phyloP scores from a whole-genome alignment of 2,797 vertebrate species.

The Protonibea diacanthus region DNA sequence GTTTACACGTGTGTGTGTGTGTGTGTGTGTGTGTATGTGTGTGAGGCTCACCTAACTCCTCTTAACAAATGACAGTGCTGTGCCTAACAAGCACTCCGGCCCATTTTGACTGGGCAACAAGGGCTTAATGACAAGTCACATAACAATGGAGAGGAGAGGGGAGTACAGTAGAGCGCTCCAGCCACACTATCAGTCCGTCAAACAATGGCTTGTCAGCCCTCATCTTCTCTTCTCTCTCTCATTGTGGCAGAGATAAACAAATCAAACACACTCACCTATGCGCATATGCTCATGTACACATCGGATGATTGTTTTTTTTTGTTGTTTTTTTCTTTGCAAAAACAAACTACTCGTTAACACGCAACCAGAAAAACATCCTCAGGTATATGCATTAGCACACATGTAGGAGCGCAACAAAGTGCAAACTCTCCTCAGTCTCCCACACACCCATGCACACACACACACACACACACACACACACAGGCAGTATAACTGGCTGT shows the following conservation, averaged over 20 bases:
- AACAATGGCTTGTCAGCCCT: constrained; percentile 73
- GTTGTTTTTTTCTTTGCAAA: neutral
- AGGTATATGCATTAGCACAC: constrained; percentile 42
- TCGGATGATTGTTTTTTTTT: neutral
- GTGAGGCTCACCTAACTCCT: constrained; percentile 66
- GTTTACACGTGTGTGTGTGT: constrained; percentile 28
- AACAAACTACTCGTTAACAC: constrained; percentile 39
- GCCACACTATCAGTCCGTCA: constrained; percentile 73
- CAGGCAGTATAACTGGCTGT: constrained; percentile 72
- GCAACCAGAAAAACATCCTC: constrained; percentile 34
- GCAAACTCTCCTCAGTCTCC: constrained; percentile 45
- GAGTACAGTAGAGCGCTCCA: constrained; percentile 68
- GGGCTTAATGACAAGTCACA: constrained; percentile 83
- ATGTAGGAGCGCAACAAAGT: constrained; percentile 44
- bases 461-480: constrained; percentile 46
- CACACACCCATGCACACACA: constrained; percentile 35
- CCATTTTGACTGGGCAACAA: constrained; percentile 80
- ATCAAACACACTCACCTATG: constrained; percentile 45
- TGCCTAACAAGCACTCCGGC: constrained; percentile 78
- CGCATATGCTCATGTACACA: constrained; percentile 35
- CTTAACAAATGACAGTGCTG: constrained; percentile 72
- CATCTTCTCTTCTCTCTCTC: constrained; percentile 67
- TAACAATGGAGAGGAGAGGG: constrained; percentile 78
- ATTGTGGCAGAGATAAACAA: constrained; percentile 60
- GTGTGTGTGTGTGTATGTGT: constrained; percentile 33